These are phyloP conservation scores for Gonioctena quinquepunctata DNA, from an alignment of 1,140 invertebrate genomes.

Conservation along the genomic window DNA sequence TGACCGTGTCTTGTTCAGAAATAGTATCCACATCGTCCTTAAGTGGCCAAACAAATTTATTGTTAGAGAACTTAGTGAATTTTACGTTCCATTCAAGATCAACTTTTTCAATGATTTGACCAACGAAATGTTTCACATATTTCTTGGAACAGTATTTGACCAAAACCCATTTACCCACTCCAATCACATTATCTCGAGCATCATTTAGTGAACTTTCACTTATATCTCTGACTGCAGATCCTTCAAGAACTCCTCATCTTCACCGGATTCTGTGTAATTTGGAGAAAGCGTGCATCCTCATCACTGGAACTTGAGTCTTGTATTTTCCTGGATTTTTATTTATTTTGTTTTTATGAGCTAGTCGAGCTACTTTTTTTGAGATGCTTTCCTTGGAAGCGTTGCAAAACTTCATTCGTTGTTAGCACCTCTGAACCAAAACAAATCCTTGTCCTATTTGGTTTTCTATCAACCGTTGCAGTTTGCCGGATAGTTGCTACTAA, in stretches of 20 bases:
- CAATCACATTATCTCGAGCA: background rate
- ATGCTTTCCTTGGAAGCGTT: background rate
- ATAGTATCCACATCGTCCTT: background rate
- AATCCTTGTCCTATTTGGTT: background rate
- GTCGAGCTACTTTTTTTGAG: background rate
- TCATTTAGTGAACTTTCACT: background rate
- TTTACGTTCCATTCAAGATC: background rate
- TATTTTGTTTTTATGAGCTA: background rate
- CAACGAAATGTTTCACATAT: background rate
- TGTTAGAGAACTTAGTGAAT: background rate
- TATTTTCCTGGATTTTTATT: background rate
- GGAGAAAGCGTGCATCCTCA: background rate
- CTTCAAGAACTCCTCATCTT: background rate
- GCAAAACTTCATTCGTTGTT: background rate
- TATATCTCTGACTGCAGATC: background rate
- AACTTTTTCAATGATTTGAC: background rate
- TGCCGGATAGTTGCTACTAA: background rate
- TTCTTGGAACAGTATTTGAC: background rate
- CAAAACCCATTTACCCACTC: background rate
- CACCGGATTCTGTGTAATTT: background rate
- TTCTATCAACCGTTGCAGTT: background rate
- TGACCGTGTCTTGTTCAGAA: background rate
- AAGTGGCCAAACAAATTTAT: background rate
- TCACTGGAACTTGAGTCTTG: background rate
- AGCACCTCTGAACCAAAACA: background rate